Conservation (phyloP, 1,140 invertebrate genomes). For the Saxidomus purpurata region DNA sequence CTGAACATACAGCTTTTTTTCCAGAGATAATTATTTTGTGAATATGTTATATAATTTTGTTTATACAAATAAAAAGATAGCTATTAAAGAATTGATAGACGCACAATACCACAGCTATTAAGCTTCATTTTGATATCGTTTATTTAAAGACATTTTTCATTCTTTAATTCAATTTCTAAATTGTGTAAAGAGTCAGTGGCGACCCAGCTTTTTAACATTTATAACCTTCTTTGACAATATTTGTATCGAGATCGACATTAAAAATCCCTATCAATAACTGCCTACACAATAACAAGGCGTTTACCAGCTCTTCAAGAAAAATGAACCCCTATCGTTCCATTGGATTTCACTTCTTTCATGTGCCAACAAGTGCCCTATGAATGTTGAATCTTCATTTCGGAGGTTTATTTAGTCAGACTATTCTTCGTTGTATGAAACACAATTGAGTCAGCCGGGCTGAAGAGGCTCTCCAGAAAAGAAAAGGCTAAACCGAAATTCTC, state of each 20-base stretch:
- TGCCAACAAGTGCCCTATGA: conserved; percentile 36
- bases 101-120: background rate
- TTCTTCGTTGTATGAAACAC: conserved; percentile 44
- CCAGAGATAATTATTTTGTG: background rate
- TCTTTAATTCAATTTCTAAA: background rate
- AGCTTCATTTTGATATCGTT: background rate
- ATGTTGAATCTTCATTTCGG: conserved; percentile 11
- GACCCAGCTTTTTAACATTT: conserved; percentile 50
- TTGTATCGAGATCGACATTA: conserved; percentile 15
- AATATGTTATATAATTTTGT: background rate
- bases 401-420: conserved; percentile 17
- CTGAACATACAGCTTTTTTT: background rate
- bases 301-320: conserved; percentile 15
- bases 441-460: background rate
- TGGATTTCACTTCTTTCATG: conserved; percentile 16
- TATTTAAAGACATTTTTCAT: conserved; percentile 1
- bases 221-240: conserved; percentile 51
- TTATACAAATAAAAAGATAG: background rate
- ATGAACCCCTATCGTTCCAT: conserved; percentile 16
- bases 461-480: conserved; percentile 15
- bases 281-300: conserved; percentile 42
- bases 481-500: conserved; percentile 1
- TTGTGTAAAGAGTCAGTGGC: background rate
- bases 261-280: conserved; percentile 52
- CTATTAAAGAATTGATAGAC: background rate